Evolutionary conservation across 2,113 vertebrate genomes (phyloP).

Genomic region (Ivindomyrus marchei): DNA sequence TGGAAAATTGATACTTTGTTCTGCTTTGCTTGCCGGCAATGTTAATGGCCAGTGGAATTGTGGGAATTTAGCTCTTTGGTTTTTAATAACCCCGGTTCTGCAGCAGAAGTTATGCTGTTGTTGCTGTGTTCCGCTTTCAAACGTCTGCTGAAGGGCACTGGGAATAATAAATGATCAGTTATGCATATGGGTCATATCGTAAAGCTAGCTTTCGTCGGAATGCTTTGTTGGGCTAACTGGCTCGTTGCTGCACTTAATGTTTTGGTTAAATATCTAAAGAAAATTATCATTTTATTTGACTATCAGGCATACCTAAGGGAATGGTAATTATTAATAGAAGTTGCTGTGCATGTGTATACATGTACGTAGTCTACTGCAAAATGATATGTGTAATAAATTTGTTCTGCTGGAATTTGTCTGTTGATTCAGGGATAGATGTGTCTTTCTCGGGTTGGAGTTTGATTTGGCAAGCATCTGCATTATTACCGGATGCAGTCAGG

Average conservation of each 20-base stretch:
- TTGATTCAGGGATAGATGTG: background rate
- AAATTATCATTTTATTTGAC: background rate
- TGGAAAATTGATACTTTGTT: conserved; percentile 34
- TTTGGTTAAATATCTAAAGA: background rate
- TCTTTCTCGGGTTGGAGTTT: background rate
- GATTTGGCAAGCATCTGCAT: background rate
- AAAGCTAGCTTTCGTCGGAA: background rate
- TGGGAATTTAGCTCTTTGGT: background rate
- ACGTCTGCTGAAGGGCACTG: background rate
- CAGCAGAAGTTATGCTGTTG: conserved; percentile 4
- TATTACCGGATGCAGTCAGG: background rate
- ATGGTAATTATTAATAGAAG: background rate
- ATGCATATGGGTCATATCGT: background rate
- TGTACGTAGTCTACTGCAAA: background rate
- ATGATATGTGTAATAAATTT: background rate
- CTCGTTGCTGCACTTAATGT: background rate
- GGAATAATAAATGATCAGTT: background rate
- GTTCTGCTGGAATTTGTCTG: background rate
- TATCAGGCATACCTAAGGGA: background rate
- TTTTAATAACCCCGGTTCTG: background rate
- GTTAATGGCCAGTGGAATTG: background rate
- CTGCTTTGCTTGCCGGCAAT: conserved; percentile 35
- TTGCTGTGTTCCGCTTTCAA: background rate
- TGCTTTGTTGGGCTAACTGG: background rate
- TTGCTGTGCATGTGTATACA: background rate